These are phyloP conservation scores for Trichogramma dendrolimi DNA, from an alignment of 2,888 invertebrate genomes.

Conservation along the genomic window DNA sequence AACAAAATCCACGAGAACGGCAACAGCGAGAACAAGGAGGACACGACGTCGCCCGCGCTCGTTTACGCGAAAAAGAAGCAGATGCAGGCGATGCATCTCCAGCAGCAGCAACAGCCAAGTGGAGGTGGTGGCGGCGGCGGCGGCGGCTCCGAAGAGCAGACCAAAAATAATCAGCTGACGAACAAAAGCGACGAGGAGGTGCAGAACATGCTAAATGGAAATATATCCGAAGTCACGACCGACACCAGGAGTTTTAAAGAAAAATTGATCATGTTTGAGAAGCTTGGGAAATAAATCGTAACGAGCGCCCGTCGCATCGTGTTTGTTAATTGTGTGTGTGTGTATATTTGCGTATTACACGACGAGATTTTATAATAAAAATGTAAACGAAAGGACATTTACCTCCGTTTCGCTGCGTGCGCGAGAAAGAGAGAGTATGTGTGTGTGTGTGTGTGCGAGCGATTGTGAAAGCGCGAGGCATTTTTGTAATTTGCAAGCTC, in stretches of 20 bases:
- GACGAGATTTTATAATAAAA: no score
- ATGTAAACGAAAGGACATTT: no score
- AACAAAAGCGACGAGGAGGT: slow-evolving; percentile 48
- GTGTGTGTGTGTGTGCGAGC: no score
- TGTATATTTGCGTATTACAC: no score
- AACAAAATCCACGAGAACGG: slow-evolving; percentile 43
- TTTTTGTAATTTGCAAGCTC: no score
- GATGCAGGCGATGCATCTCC: slow-evolving; percentile 33
- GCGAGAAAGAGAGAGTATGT: no score
- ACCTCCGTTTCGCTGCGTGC: no score
- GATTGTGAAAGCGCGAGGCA: no score
- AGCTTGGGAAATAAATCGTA: slow-evolving; percentile 45
- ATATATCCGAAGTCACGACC: slow-evolving; percentile 50
- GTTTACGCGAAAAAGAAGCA: slow-evolving; percentile 46
- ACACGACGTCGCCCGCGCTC: slow-evolving; percentile 27
- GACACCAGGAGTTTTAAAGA: slow-evolving; percentile 50
- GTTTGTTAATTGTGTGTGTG: slow-evolving; percentile 1
- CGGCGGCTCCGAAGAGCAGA: slow-evolving; percentile 44
- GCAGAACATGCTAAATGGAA: slow-evolving; percentile 50
- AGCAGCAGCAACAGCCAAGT: slow-evolving; percentile 40
- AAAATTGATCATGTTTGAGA: slow-evolving; percentile 51
- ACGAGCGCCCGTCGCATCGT: background rate
- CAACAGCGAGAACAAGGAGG: slow-evolving; percentile 1
- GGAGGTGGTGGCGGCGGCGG: slow-evolving; percentile 31
- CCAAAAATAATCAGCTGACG: slow-evolving; percentile 44